Conservation (phyloP, 2,888 invertebrate genomes). For the Erebia ligea region DNA sequence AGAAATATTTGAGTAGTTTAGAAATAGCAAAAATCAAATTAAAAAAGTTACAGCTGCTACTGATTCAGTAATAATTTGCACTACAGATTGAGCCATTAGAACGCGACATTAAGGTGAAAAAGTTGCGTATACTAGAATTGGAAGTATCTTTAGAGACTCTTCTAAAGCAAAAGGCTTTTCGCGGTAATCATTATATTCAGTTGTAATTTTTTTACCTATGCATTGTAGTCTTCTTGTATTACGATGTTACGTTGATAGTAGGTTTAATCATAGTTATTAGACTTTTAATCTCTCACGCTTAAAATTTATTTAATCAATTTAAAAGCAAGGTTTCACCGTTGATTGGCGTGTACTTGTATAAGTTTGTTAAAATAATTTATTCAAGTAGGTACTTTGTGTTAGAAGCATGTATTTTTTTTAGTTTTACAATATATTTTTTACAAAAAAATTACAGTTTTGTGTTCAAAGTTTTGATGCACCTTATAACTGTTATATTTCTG, state of each 20-base stretch:
- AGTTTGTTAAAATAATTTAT: too few species aligned
- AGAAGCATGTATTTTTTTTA: too few species aligned
- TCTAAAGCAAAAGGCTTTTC: conserved; percentile 87
- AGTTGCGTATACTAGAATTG: conserved; percentile 91
- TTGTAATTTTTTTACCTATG: conserved; percentile 73
- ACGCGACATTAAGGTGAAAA: conserved; percentile 91
- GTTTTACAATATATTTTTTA: too few species aligned
- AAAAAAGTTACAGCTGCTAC: conserved; percentile 78
- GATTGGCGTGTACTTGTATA: too few species aligned
- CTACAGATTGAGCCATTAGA: conserved; percentile 92
- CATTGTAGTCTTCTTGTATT: conserved; percentile 27
- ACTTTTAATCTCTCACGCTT: not conserved
- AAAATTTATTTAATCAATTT: not conserved
- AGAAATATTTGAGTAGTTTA: conserved; percentile 17
- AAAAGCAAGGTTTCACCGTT: too few species aligned
- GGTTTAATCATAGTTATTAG: not conserved
- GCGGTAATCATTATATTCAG: conserved; percentile 74
- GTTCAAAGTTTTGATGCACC: not conserved
- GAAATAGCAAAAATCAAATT: conserved; percentile 19
- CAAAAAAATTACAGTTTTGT: not conserved
- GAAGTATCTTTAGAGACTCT: conserved; percentile 91
- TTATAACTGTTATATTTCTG: conserved; percentile 32
- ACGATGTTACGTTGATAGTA: not conserved
- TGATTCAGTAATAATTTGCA: conserved; percentile 43
- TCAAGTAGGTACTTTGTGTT: too few species aligned